Percentiles rank a stretch among this genome's conserved stretches.
phyloP scores from a whole-genome alignment of 2,888 invertebrate genomes.

The Caenorhabditis sp. region DNA sequence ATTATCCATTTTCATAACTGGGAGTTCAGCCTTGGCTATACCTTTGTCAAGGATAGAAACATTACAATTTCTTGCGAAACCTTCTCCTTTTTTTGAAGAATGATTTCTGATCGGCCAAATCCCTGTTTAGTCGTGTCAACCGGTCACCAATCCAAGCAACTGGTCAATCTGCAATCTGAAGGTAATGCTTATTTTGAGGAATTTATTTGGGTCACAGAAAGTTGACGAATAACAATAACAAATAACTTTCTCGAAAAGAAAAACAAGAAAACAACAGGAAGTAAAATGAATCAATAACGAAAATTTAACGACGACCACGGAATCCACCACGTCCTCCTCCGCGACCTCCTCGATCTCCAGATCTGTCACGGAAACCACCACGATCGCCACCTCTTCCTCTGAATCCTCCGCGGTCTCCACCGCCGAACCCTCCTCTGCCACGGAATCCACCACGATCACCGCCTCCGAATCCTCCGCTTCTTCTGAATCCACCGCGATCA shows the following conservation, averaged over 20 bases:
- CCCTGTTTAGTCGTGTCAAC: no score
- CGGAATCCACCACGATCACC: slow-evolving; percentile 31
- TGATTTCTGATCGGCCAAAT: no score
- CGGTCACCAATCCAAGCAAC: no score
- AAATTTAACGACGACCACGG: slow-evolving; percentile 8
- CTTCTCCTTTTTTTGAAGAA: no score
- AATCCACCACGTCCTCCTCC: slow-evolving; percentile 35
- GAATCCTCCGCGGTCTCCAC: slow-evolving; percentile 31
- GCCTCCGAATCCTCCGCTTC: slow-evolving; percentile 45
- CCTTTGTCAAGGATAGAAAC: no score
- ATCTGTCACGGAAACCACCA: slow-evolving; percentile 27
- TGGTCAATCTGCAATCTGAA: not conserved
- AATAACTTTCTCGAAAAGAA: slow-evolving; percentile 15
- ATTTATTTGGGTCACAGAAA: not conserved
- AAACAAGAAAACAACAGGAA: slow-evolving; percentile 33
- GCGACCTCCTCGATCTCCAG: slow-evolving; percentile 16
- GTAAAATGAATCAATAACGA: slow-evolving; percentile 16
- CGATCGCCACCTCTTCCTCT: slow-evolving; percentile 24
- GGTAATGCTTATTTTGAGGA: no score
- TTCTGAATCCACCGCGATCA: slow-evolving; percentile 35
- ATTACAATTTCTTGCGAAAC: no score
- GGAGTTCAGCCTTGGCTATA: no score
- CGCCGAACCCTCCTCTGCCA: slow-evolving; percentile 30
- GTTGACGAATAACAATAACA: slow-evolving; percentile 25
- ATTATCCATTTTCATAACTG: no score